phyloP scores from a whole-genome alignment of 2,888 invertebrate genomes.

The Priocnemis perturbator region DNA sequence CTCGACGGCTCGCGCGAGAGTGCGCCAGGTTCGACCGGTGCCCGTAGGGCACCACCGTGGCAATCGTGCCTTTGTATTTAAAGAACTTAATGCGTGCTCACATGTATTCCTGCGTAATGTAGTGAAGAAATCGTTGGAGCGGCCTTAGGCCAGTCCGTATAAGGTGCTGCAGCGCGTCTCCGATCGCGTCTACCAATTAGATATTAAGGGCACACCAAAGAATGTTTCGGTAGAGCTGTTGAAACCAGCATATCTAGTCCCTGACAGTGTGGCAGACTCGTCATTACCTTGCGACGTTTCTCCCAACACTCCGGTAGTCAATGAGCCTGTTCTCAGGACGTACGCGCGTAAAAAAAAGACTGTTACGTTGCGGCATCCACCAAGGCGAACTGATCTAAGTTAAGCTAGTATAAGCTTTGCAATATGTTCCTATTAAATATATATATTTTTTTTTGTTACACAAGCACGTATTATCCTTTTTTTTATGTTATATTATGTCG shows the following conservation, averaged over 20 bases:
- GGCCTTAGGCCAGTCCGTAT: constrained; percentile 50
- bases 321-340: neutral
- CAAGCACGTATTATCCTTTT: no score
- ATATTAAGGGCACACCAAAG: constrained; percentile 19
- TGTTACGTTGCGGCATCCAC: no score
- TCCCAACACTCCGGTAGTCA: neutral
- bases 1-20: no score
- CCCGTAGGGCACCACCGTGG: no score
- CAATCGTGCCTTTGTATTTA: constrained; percentile 26
- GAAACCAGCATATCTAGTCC: constrained; percentile 31
- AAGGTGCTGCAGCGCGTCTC: constrained; percentile 33
- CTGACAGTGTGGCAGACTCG: neutral
- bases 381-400: no score
- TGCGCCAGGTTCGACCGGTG: no score
- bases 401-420: no score
- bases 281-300: neutral
- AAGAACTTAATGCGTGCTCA: constrained; percentile 33
- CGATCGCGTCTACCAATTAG: constrained; percentile 30
- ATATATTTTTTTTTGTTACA: no score
- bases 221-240: constrained; percentile 26
- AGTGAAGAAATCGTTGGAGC: constrained; percentile 31
- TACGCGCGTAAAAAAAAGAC: neutral
- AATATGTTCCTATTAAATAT: no score
- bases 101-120: constrained; percentile 41
- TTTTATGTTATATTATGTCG: no score